phyloP scores from a whole-genome alignment of 2,113 vertebrate species.

The Mesembrinibis cayennensis region DNA sequence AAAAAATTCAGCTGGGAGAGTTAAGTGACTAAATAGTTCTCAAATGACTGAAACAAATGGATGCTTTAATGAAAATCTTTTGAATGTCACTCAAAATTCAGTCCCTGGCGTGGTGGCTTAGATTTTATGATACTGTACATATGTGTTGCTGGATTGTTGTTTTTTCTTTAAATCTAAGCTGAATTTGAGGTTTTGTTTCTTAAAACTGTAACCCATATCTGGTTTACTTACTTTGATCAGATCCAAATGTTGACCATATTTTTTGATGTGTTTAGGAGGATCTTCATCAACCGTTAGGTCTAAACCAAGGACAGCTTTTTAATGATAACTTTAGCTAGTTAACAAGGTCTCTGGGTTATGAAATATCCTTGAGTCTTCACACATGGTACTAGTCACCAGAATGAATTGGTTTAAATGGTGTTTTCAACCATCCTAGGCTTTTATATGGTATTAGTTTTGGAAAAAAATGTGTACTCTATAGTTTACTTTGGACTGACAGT shows the following conservation, averaged over 20 bases:
- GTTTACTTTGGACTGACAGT: slow-evolving; percentile 83
- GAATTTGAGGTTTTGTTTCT: background rate
- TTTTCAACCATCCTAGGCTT: slow-evolving; percentile 62
- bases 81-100: slow-evolving; percentile 55
- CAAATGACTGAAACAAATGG: slow-evolving; percentile 65
- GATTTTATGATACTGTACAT: slow-evolving; percentile 23
- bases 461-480: slow-evolving; percentile 64
- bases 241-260: background rate
- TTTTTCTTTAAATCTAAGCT: background rate
- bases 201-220: background rate
- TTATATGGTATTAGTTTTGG: slow-evolving; percentile 63
- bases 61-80: slow-evolving; percentile 68
- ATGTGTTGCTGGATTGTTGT: background rate
- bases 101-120: slow-evolving; percentile 31
- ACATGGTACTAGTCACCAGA: slow-evolving; percentile 46
- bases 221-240: background rate
- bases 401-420: slow-evolving; percentile 41
- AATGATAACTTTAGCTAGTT: slow-evolving; percentile 65
- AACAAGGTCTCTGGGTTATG: slow-evolving; percentile 26
- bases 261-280: slow-evolving; percentile 11
- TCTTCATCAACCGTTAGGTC: background rate
- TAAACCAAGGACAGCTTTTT: background rate
- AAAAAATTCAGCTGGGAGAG: slow-evolving; percentile 48
- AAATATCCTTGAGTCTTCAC: slow-evolving; percentile 65
- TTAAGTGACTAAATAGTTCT: slow-evolving; percentile 65